Percentiles rank a stretch among this genome's conserved stretches.
phyloP scores from a whole-genome alignment of 1,140 invertebrate genomes.

The Triops longicaudatus region DNA sequence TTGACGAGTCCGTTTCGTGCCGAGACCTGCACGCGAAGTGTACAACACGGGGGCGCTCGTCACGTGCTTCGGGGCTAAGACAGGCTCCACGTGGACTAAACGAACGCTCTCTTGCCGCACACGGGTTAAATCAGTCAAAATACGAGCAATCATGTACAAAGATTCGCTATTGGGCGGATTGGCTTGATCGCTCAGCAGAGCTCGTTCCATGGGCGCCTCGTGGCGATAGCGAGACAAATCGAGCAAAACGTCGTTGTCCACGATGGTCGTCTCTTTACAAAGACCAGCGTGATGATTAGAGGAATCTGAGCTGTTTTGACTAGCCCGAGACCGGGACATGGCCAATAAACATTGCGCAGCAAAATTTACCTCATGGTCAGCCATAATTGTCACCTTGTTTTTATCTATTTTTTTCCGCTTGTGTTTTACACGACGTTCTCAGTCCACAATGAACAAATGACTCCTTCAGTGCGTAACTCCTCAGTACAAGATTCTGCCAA shows the following conservation, averaged over 20 bases:
- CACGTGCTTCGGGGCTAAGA: not conserved
- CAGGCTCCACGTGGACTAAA: not conserved
- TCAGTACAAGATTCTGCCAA: no score
- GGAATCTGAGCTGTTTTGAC: slow-evolving; percentile 20
- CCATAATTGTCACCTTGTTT: slow-evolving; percentile 24
- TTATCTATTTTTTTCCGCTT: not conserved
- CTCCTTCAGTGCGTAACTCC: no score
- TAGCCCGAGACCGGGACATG: slow-evolving; percentile 42
- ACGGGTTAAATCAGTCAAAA: slow-evolving; percentile 49
- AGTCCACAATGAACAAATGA: not conserved
- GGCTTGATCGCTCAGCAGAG: slow-evolving; percentile 19
- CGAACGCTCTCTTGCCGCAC: slow-evolving; percentile 47
- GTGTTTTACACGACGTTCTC: not conserved
- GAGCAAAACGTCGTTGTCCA: slow-evolving; percentile 18
- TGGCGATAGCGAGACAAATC: slow-evolving; percentile 30
- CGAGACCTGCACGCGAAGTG: not conserved
- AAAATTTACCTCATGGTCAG: slow-evolving; percentile 46
- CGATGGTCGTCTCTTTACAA: slow-evolving; percentile 27
- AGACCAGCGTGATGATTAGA: slow-evolving; percentile 24
- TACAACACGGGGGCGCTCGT: not conserved
- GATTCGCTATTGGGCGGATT: slow-evolving; percentile 33
- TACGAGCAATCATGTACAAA: slow-evolving; percentile 50
- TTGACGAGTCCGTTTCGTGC: not conserved
- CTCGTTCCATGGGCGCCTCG: slow-evolving; percentile 26
- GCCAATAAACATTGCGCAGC: slow-evolving; percentile 52